phyloP scores from a whole-genome alignment of 2,113 vertebrate genomes.

The Candoia aspera region DNA sequence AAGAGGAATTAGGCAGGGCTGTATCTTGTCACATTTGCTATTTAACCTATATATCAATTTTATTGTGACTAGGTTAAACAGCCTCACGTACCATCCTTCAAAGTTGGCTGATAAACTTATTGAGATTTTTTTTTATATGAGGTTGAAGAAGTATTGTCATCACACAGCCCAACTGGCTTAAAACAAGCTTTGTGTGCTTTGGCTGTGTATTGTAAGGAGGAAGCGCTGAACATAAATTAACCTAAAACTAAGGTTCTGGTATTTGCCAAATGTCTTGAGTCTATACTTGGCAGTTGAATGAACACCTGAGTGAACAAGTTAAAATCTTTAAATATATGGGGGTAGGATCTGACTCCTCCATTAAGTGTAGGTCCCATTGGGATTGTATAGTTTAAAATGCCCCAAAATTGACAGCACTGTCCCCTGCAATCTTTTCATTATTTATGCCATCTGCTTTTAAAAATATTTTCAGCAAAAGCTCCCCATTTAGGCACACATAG shows the following conservation, averaged over 20 bases:
- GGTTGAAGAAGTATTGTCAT: neutral
- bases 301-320: too few relatives aligned
- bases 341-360: too few relatives aligned
- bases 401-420: too few relatives aligned
- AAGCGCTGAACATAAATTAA: neutral
- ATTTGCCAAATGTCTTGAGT: too few relatives aligned
- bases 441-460: neutral
- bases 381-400: too few relatives aligned
- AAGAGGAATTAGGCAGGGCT: neutral
- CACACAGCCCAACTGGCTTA: neutral
- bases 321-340: too few relatives aligned
- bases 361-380: too few relatives aligned
- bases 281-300: too few relatives aligned
- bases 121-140: neutral
- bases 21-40: too few relatives aligned
- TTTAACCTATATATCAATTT: neutral
- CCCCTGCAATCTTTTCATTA: neutral
- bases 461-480: neutral
- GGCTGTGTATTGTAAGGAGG: neutral
- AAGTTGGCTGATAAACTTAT: neutral
- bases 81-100: neutral
- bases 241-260: neutral
- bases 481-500: too few relatives aligned
- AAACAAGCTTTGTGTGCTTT: neutral
- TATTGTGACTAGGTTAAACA: neutral